Evolutionary conservation across 37 sponge, comb jelly and placozoan species (phyloP).

Genomic region (Cladorhizidae sp.): DNA sequence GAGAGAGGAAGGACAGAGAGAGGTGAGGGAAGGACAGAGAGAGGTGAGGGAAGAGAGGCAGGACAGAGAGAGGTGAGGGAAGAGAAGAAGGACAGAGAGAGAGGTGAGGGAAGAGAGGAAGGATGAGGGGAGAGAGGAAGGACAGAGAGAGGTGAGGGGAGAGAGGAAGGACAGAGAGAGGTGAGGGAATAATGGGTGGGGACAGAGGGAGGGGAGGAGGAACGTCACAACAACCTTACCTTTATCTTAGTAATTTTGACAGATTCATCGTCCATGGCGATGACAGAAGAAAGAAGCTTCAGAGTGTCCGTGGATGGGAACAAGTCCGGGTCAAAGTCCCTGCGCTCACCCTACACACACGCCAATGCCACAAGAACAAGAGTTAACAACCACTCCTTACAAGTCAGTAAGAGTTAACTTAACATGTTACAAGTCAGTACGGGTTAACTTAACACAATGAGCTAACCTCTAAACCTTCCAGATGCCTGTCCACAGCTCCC

Average conservation of each 20-base stretch:
- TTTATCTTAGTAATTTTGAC: slow-evolving; percentile 5
- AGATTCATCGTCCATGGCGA: slow-evolving; percentile 13
- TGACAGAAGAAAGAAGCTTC: slow-evolving; percentile 25
- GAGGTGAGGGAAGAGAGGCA: slow-evolving; percentile 18
- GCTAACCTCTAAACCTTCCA: neutral
- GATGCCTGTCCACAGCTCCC: neutral
- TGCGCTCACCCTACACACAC: neutral
- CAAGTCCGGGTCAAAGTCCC: neutral
- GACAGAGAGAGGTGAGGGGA: neutral
- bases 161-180: neutral
- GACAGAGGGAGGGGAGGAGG: neutral
- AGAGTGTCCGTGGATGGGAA: slow-evolving; percentile 32
- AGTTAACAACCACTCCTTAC: neutral
- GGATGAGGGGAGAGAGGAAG: neutral
- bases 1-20: neutral
- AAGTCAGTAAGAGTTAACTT: too few species aligned
- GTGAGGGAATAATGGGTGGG: neutral
- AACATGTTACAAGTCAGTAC: too few species aligned
- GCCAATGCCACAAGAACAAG: neutral
- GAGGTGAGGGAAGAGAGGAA: neutral
- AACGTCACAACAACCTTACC: neutral
- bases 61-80: slow-evolving; percentile 2
- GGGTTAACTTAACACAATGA: neutral
- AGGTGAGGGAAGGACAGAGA: neutral
- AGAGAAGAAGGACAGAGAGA: neutral